Evolutionary conservation across 1,140 invertebrate species (phyloP), one percentile per base, ranked within the genome.

Genomic region (Oedothorax gibbosus): DNA sequence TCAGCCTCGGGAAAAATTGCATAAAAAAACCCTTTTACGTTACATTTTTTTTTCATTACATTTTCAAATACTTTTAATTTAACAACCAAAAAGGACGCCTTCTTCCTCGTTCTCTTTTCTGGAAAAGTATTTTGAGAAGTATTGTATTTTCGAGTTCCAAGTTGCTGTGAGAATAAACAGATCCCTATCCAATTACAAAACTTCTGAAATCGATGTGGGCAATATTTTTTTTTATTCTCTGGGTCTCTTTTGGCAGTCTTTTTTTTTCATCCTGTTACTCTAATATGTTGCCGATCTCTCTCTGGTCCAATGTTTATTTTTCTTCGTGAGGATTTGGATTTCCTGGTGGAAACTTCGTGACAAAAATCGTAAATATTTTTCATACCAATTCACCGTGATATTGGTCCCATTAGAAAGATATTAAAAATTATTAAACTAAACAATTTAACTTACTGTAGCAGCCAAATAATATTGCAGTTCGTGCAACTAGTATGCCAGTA

Each of bases 161-260:
- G 72, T 54, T 14, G 20, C 72, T 60, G 18, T 75, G 56, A 60
- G 72, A 75, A 60, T 75, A 75, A 75, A 75, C 54, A 75, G 72
- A 75, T 60, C 72, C 72, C 56, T 49, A 60, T 50, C 73, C 73
- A 76, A 76, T 76, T 76, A 76, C 73, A 35, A 15, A 49, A 62
- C 20, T 76, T 76, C 73, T 76, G 50, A 76, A 76, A 76, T 76
- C 73, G 21, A 76, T 76, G 73, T 15, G 8, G 56, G 54, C 14
- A 15, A 21, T 12, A 35, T 35, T 35, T 71, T 50, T 49, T 71
- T 71, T 51, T 49, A 60, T 71, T n/a, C 35, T 49, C 35, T 7
- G 65, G 20, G 21, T 51, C 49, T 50, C 68, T 51, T 51, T 12
- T 71, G 18, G 12, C 18, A 56, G 18, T 57, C 53, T 56, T 35